A percentile compares a stretch with the other conserved stretches of the same genome.
Conservation (phyloP, 2,797 vertebrate species). For the Chaenodraco wilsoni region DNA sequence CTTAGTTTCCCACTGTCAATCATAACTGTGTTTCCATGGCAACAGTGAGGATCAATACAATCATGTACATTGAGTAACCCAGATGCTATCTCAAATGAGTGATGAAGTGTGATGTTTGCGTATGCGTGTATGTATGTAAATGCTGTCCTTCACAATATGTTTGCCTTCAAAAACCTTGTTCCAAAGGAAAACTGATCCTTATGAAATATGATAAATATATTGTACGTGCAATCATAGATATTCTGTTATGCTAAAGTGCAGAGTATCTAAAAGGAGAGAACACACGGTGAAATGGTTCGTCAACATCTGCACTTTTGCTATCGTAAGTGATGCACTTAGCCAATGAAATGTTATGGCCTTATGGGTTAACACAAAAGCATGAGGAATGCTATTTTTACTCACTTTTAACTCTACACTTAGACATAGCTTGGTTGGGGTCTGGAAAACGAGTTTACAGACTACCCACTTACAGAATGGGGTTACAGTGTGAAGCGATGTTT, state of each 20-base stretch:
- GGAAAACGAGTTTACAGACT: neutral
- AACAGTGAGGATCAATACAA: slow-evolving; percentile 52
- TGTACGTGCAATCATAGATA: neutral
- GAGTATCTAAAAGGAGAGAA: neutral
- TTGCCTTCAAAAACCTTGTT: neutral
- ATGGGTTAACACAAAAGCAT: neutral
- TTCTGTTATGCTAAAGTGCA: neutral
- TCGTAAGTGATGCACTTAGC: neutral
- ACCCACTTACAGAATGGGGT: neutral
- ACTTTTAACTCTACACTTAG: neutral
- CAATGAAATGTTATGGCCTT: neutral
- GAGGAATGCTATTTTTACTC: neutral
- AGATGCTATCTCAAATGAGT: slow-evolving; percentile 31
- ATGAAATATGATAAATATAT: neutral
- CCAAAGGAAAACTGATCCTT: neutral
- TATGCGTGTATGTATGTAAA: neutral
- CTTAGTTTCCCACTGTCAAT: slow-evolving; percentile 65
- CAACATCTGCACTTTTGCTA: neutral
- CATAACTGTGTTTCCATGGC: slow-evolving; percentile 42
- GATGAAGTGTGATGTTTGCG: slow-evolving; percentile 14
- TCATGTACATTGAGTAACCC: slow-evolving; percentile 16
- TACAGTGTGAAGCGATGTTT: slow-evolving; percentile 1
- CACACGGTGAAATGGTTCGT: neutral
- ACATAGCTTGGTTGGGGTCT: neutral
- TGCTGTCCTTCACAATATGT: too few relatives aligned